Base-by-base conservation (phyloP, 2,888 invertebrate species). In the Sphaerophoria taeniata region DNA sequence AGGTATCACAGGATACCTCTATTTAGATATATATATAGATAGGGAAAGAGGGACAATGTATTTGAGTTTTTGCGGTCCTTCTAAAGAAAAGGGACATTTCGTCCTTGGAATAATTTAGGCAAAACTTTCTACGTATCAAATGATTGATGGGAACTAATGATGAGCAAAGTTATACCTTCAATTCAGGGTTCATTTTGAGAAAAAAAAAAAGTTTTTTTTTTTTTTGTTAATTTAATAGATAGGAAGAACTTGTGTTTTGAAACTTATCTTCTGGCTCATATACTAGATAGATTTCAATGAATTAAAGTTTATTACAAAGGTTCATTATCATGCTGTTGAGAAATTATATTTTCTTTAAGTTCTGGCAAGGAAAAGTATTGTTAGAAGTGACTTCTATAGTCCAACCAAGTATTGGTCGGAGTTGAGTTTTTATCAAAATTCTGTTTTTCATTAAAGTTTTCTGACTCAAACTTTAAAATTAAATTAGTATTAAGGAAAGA, bases 31-130 rank as follows among this genome's bases (percentile, higher is more conserved):
- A 9, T 6, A 9, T 43, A 43, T 9, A 43, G 4, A 31, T 31
- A 31, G 1, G 1, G 6, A 14, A 16, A 11, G n/a, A 12, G 12
- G 12, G n/a, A 43, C 6, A 12, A 12, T 39, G 12, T 36, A 6
- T 73, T 63, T 33, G 45, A 56, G 7, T 34, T 53, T 53, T 55
- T 70, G 45, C 47, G 60, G 65, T 69, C 31, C 16, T 24, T 24
- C 24, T 24, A 24, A 24, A 24, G 24, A 33, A 55, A 60, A 47
- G 55, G 47, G 39, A 47, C 61, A 56, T 51, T 51, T 55, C 7
- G 61, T 63, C 74, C 74, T 74, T 65, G 12, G 36, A 70, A 51
- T 45, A 56, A 61, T 34, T 51, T 53, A 53, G 39, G 53, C 51
- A 39, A 49, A 67, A 67, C n/a, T 67, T 65, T 53, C 24, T 43